Evolutionary conservation across 2,113 vertebrate genomes (phyloP), one percentile per base, ranked within the genome.

Genomic region (Capreolus pygargus): DNA sequence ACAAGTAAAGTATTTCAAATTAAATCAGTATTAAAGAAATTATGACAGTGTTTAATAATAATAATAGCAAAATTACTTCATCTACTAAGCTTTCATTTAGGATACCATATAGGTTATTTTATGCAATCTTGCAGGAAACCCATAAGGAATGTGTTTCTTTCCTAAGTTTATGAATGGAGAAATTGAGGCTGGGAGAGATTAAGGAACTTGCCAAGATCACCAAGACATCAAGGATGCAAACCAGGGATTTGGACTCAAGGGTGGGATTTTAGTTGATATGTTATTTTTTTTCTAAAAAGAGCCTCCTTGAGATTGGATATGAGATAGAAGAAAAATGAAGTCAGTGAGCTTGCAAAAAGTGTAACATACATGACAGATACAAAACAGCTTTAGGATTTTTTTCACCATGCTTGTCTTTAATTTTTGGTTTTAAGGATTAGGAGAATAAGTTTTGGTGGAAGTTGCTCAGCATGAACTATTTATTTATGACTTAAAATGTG

Each of bases 1-100:
- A 60, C 21, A 94, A 89, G 50, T 94, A 93, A 78, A 93, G 58
- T 70, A 87, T 90, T 87, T 94, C 27, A 85, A 79, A n/a, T 94
- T 83, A 91, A 64, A 70, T 93, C 15, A 45, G 36, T 23, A 52
- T 78, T 88, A 64, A 55, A 86, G 45, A 94, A 95, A 60, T 28
- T 21, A 52, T 52, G 30, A 50, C 12, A 60, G 43, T 55, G 16
- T 52, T 82, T 87, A 58, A 86, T 43, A 60, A 96, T 27, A 61
- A 36, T 36, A 84, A 79, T 83, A 82, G 79, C 50, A 55, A 91
- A 76, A 43, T 55, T 6, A 50, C 9, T 25, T 12, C 7, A 61
- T 13, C 30, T 57, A 54, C 86, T 74, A 19, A 89, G 25, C 1
- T 64, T 13, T 39, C 92, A 45, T 83, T 86, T 30, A 57, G 47